Conservation (phyloP, 1,140 invertebrate species). For the Asbolus verrucosus region DNA sequence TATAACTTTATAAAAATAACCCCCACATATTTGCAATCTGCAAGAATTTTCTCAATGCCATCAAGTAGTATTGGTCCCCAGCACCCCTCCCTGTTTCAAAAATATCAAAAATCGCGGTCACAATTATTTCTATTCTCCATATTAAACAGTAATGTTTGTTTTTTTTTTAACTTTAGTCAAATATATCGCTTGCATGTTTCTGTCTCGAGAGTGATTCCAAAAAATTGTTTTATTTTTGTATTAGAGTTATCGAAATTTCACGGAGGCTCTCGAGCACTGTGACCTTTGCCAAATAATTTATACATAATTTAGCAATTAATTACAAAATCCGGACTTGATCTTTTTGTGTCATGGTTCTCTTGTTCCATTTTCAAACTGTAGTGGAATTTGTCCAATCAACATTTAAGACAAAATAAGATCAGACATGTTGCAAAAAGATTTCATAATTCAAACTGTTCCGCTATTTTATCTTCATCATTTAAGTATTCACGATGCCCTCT, state of each 20-base stretch:
- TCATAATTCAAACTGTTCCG: no score
- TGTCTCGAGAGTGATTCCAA: constrained; percentile 3
- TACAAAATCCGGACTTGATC: constrained; percentile 1
- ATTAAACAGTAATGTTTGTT: no score
- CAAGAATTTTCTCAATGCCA: constrained; percentile 25
- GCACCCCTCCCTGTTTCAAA: background rate
- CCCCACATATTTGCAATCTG: constrained; percentile 26
- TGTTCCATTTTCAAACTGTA: constrained; percentile 21
- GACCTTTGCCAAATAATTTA: constrained; percentile 36
- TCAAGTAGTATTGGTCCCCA: constrained; percentile 6
- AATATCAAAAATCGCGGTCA: no score
- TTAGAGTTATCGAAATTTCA: constrained; percentile 12
- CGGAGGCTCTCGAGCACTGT: constrained; percentile 28
- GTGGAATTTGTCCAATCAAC: no score
- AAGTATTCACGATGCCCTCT: no score
- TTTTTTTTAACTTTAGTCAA: background rate
- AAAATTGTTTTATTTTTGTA: constrained; percentile 32
- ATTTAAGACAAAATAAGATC: no score
- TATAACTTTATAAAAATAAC: constrained; percentile 40
- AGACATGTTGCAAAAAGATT: no score
- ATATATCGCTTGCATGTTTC: constrained; percentile 5
- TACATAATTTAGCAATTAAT: constrained; percentile 32
- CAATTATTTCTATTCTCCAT: no score
- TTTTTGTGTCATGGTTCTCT: constrained; percentile 37
- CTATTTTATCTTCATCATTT: no score